Base-by-base conservation (phyloP, 2,797 vertebrate species). In the Ibycter americanus region DNA sequence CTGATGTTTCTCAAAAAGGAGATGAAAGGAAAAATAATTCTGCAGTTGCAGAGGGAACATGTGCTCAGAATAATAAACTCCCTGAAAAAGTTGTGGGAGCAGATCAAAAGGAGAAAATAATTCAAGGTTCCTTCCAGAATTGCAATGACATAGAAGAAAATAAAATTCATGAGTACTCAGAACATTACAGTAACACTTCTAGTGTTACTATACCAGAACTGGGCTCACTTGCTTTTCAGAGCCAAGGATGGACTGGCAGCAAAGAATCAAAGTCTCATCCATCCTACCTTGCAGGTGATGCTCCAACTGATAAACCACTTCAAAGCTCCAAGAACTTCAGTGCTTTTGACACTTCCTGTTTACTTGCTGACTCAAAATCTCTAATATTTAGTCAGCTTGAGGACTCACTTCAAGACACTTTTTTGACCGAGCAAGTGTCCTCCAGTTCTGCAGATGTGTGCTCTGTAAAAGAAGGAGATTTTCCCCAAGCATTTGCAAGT, bases 281-380 rank as follows among this genome's bases (percentile, higher is more conserved):
- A 10, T 65, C 34, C 26, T 71, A 3, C 55, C 88, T 88, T 80
- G 40, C 27, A 44, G 93, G 88, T 87, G 70, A 63, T 54, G 7
- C 44, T 80, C 36, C 81, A 38, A 32, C 14, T 34, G 66, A 78
- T 29, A 62, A 19, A 68, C n/a, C 42, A 6, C 92, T 96, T 90
- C 93, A 96, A 81, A 96, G 90, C 76, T 94, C 70, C 22, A 91
- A 63, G 36, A 91, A 90, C 34, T 31, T 92, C 26, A 42, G 56
- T 55, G 54, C 42, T 89, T 89, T 88, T 66, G 38, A 87, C 6
- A 12, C 25, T 42, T 34, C 76, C 34, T 78, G 31, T 73, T 95
- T 68, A 51, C 55, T 21, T 32, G 65, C 42, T 47, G 71, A 65
- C 29, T 86, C 90, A 36, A 87, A 89, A 72, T 65, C 84, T 85